phyloP scores from a whole-genome alignment of 2,888 invertebrate genomes.

The Prenolepis imparis region DNA sequence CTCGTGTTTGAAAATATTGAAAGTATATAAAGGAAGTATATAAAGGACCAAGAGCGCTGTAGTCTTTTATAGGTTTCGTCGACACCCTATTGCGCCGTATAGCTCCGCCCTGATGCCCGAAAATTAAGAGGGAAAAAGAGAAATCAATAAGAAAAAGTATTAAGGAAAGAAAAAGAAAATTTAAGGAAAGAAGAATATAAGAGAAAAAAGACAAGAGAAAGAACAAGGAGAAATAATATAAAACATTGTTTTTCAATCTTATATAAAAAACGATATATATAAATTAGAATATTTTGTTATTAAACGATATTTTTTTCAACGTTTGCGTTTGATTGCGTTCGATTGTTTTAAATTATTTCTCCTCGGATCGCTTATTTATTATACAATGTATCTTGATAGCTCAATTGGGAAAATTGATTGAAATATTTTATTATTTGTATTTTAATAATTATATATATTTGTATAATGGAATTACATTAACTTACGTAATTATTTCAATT shows the following conservation, averaged over 20 bases:
- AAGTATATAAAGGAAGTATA: too few relatives aligned
- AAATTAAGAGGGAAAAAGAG: background rate
- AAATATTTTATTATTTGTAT: background rate
- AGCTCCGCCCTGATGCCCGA: background rate
- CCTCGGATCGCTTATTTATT: background rate
- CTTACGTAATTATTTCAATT: constrained; percentile 27
- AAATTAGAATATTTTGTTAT: background rate
- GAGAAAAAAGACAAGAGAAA: background rate
- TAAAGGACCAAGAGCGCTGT: too few relatives aligned
- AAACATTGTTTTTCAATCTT: too few relatives aligned
- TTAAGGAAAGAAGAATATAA: background rate
- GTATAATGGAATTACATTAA: background rate
- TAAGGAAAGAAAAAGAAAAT: background rate
- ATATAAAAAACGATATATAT: background rate
- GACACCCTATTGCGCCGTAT: background rate
- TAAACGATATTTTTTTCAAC: background rate
- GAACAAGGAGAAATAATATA: background rate
- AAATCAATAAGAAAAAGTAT: background rate
- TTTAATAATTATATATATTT: background rate
- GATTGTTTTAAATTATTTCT: background rate
- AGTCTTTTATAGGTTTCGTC: too few relatives aligned
- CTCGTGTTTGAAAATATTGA: too few relatives aligned
- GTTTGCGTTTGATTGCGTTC: background rate
- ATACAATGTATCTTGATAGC: background rate
- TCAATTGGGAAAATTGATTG: background rate